These are phyloP conservation scores for Spea hammondii DNA, from an alignment of 2,797 vertebrate genomes.

Conservation along the genomic window DNA sequence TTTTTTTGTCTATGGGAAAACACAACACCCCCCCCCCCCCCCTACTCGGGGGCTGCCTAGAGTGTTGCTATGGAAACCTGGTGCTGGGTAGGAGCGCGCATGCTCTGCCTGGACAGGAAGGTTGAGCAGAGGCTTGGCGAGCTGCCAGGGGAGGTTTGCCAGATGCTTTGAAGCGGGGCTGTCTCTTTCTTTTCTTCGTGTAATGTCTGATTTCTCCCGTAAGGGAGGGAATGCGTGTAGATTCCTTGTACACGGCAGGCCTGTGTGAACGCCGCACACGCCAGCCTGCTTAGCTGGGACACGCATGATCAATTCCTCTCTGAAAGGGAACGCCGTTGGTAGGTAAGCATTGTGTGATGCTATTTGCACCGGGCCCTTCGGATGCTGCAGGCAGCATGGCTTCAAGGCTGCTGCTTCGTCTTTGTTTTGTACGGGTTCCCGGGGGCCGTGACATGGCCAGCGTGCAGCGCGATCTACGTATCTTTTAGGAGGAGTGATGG, in stretches of 20 bases:
- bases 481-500: too few species aligned
- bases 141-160: constrained; percentile 74
- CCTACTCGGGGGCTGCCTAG: constrained; percentile 70
- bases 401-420: too few species aligned
- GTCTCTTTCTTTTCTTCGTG: constrained; percentile 69
- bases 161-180: constrained; percentile 75
- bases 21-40: constrained; percentile 68
- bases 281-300: constrained; percentile 68
- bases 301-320: constrained; percentile 41
- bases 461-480: too few species aligned
- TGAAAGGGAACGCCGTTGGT: constrained; percentile 29
- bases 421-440: background rate
- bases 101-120: constrained; percentile 68
- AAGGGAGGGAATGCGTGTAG: constrained; percentile 71
- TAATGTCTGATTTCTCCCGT: constrained; percentile 63
- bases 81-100: constrained; percentile 70
- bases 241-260: constrained; percentile 65
- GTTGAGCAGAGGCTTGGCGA: constrained; percentile 76
- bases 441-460: constrained; percentile 15
- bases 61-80: constrained; percentile 74
- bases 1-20: constrained; percentile 57
- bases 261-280: constrained; percentile 66
- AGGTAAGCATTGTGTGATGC: constrained; percentile 39
- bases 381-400: background rate
- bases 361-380: constrained; percentile 3